These are phyloP conservation scores for Anoplolepis gracilipes DNA, from an alignment of 1,140 invertebrate species.

Conservation along the genomic window DNA sequence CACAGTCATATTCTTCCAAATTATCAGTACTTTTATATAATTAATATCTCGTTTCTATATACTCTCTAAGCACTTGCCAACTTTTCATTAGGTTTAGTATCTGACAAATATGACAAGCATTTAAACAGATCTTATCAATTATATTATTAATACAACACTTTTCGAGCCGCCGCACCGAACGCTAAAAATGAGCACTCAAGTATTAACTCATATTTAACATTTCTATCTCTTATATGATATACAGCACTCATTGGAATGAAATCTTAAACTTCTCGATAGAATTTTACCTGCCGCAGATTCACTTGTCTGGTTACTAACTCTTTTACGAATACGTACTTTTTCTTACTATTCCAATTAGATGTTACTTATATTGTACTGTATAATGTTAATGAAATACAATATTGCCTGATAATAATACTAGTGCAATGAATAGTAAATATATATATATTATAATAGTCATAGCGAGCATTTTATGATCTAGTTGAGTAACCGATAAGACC, in stretches of 20 bases:
- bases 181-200: conserved; percentile 49
- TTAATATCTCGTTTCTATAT: conserved; percentile 77
- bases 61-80: conserved; percentile 73
- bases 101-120: conserved; percentile 57
- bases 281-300: conserved; percentile 54
- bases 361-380: conserved; percentile 15
- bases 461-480: conserved; percentile 82
- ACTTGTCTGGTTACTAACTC: conserved; percentile 34
- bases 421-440: conserved; percentile 75
- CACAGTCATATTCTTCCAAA: conserved; percentile 69
- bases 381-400: conserved; percentile 26
- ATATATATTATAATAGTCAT: conserved; percentile 78
- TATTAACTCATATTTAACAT: conserved; percentile 15
- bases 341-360: conserved; percentile 35
- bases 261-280: conserved; percentile 58
- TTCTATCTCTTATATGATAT: conserved; percentile 63
- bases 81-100: conserved; percentile 64
- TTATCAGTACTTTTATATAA: conserved; percentile 60
- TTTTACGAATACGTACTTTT: conserved; percentile 33
- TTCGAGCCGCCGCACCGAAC: conserved; percentile 70
- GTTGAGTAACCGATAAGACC: conserved; percentile 75
- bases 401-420: conserved; percentile 69
- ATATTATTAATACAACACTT: conserved; percentile 68
- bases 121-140: conserved; percentile 54
- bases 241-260: conserved; percentile 73